Percentiles rank a stretch among this genome's conserved stretches.
These are phyloP conservation scores for Megaptera novaeangliae DNA, from an alignment of 2,113 vertebrate species.

Conservation along the genomic window DNA sequence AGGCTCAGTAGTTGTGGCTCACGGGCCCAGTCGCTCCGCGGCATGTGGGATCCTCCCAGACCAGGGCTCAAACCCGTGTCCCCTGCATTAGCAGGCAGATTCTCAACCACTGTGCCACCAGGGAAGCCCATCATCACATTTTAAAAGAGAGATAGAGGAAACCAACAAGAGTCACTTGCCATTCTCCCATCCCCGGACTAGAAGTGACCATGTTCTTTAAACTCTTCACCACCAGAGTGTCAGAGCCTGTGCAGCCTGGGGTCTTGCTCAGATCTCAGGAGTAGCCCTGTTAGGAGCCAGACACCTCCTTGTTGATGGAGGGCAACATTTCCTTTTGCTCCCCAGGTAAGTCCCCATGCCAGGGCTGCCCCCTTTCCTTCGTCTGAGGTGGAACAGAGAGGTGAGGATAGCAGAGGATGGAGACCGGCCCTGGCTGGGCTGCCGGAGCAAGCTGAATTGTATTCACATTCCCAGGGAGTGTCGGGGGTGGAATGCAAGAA, in stretches of 20 bases:
- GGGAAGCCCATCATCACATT: no score
- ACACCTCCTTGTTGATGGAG: background rate
- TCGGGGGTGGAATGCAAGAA: background rate
- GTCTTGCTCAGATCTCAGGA: background rate
- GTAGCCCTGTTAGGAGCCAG: background rate
- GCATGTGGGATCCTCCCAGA: no score
- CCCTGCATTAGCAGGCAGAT: no score
- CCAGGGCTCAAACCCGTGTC: no score
- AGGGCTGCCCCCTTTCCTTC: background rate
- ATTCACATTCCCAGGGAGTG: background rate
- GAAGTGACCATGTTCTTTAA: background rate
- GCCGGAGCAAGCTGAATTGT: fast-evolving
- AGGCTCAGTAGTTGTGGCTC: no score
- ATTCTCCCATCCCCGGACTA: background rate
- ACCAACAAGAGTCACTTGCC: background rate
- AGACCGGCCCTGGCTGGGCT: background rate
- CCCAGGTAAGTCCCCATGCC: no score
- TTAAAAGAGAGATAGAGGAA: background rate
- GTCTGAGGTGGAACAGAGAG: background rate
- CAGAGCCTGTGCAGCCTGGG: background rate
- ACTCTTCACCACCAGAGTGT: fast-evolving
- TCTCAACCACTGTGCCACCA: no score
- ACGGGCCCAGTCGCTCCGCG: fast-evolving
- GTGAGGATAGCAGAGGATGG: background rate
- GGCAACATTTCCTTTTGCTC: background rate